These are phyloP conservation scores for Helicoverpa zea DNA, from an alignment of 1,140 invertebrate species.

Conservation along the genomic window DNA sequence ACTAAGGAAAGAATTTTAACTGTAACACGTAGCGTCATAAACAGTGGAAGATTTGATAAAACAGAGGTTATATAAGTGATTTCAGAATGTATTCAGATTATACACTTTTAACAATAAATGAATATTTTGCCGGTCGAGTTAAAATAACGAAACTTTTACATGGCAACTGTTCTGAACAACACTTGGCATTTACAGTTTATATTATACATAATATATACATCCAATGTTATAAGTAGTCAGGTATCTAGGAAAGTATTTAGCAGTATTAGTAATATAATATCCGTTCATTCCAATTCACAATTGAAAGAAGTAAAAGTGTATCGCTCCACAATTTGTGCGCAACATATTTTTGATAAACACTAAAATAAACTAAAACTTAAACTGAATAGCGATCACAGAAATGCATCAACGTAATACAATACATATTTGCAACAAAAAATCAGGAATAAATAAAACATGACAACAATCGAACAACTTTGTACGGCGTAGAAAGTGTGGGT, in stretches of 20 bases:
- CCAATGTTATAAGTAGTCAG: constrained; percentile 21
- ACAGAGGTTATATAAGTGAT: neutral
- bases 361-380: constrained; percentile 64
- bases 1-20: constrained; percentile 7
- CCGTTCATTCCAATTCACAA: constrained; percentile 38
- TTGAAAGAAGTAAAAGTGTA: constrained; percentile 29
- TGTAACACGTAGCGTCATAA: neutral
- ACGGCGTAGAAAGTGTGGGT: constrained; percentile 60
- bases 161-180: constrained; percentile 37
- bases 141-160: constrained; percentile 10
- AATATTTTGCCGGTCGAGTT: neutral
- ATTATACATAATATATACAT: constrained; percentile 27
- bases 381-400: constrained; percentile 80
- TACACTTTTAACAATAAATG: constrained; percentile 17
- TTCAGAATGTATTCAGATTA: constrained; percentile 5
- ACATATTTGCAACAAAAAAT: constrained; percentile 70
- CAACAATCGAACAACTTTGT: constrained; percentile 60
- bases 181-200: constrained; percentile 27
- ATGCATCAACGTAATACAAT: constrained; percentile 77
- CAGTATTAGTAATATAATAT: constrained; percentile 30
- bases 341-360: constrained; percentile 58
- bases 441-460: constrained; percentile 58
- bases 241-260: constrained; percentile 33
- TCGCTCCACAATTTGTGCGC: constrained; percentile 64
- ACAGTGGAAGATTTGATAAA: constrained; percentile 4